Evolutionary conservation across 2,797 vertebrate genomes (phyloP).

Genomic region (Spheniscus humboldti): DNA sequence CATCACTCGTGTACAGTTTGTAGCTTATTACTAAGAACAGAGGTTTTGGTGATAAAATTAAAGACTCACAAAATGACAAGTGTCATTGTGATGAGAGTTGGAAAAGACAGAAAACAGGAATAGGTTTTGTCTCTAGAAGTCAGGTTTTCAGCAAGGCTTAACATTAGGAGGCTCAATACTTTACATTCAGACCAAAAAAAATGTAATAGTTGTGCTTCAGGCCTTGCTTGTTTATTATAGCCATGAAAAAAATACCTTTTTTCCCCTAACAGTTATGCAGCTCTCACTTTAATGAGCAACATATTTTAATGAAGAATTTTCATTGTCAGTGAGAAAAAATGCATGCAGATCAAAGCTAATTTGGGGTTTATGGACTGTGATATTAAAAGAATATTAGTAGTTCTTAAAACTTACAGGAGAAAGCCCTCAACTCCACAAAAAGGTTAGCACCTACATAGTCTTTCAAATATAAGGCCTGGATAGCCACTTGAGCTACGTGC

Average conservation of each 20-base stretch:
- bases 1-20: background rate
- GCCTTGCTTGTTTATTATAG: background rate
- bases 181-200: background rate
- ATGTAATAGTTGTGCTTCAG: background rate
- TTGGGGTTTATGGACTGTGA: constrained; percentile 22
- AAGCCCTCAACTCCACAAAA: background rate
- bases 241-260: background rate
- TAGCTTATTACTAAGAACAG: background rate
- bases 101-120: background rate
- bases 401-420: background rate
- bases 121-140: background rate
- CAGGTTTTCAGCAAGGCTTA: background rate
- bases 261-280: background rate
- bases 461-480: background rate
- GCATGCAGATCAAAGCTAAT: constrained; percentile 13
- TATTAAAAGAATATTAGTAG: constrained; percentile 22
- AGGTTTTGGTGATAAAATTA: background rate
- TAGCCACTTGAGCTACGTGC: background rate
- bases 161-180: background rate
- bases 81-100: background rate
- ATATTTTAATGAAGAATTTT: background rate
- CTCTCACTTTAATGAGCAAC: background rate
- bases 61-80: background rate
- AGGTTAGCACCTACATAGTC: background rate
- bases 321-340: background rate